Evolutionary conservation across 2,888 invertebrate species (phyloP), one percentile per base, ranked within the genome.

Genomic region (Sinhomidia bicolor): DNA sequence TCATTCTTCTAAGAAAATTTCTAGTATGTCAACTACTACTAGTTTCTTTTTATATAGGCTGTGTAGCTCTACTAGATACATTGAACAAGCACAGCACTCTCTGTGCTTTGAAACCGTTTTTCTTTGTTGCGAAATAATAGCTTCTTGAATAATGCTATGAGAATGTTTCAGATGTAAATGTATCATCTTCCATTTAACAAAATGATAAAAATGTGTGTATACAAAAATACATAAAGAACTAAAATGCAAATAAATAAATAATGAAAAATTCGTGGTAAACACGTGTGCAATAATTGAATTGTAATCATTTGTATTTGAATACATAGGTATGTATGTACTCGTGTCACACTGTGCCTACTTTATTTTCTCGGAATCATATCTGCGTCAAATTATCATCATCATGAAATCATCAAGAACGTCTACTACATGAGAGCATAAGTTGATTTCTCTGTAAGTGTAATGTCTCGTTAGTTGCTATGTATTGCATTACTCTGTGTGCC

Each of bases 1-100:
- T 90, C 90, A 90, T 90, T 88, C 90, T 78, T 88, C 85, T 81
- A 76, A 78, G 81, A 88, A 88, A 82, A 62, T 79, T 82, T 83
- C 71, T 74, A 74, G 29, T 68, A 44, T 60, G n/a, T 1, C 2
- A 29, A 1, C 65, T 5, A n/a, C 4, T 29, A 17, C 36, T 5
- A 1, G 20, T 12, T 60, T 7, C 26, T 26, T 23, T 20, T 54
- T 17, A 17, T 60, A 60, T n/a, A n/a, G n/a, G n/a, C n/a, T n/a
- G n/a, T n/a, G n/a, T n/a, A n/a, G n/a, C 57, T 57, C 57, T 20
- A 57, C 57, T 57, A 36, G n/a, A n/a, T n/a, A n/a, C n/a, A n/a
- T n/a, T n/a, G n/a, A n/a, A n/a, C n/a, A n/a, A n/a, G n/a, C 57
- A 57, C 20, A 20, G 20, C 57, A 57, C 23, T 41, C 23, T 80